Conservation (phyloP, 2,797 vertebrate genomes). For the Apogon talboti region DNA sequence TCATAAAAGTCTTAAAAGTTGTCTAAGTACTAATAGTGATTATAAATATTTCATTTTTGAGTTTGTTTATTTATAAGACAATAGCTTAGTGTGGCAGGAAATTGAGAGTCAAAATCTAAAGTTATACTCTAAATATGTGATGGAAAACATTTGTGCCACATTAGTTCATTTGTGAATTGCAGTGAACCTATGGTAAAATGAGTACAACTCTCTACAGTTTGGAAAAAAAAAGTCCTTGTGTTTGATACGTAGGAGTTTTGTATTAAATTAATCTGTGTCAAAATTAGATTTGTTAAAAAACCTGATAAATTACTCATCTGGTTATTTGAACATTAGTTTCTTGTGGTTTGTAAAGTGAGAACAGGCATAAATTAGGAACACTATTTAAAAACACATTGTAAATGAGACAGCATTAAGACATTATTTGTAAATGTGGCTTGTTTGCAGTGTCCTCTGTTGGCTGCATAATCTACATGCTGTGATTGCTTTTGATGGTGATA, state of each 20-base stretch:
- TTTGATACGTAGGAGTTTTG: too few species aligned
- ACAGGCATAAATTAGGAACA: conserved; percentile 4
- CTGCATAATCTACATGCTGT: conserved; percentile 39
- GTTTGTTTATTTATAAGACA: conserved; percentile 5
- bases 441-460: conserved; percentile 32
- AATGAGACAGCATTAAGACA: conserved; percentile 20
- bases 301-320: conserved; percentile 32
- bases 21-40: background rate
- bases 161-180: conserved; percentile 3
- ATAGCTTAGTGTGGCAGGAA: background rate
- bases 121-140: conserved; percentile 10
- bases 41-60: background rate
- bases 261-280: too few species aligned
- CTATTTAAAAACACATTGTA: conserved; percentile 38
- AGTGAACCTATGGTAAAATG: too few species aligned
- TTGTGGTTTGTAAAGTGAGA: conserved; percentile 16
- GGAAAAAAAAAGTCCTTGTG: too few species aligned
- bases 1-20: background rate
- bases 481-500: conserved; percentile 30
- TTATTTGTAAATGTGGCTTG: conserved; percentile 22
- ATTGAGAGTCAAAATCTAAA: background rate
- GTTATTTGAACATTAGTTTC: conserved; percentile 29
- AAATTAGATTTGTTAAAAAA: conserved; percentile 32
- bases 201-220: too few species aligned
- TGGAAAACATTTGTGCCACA: conserved; percentile 21